Conservation (phyloP, 2,113 vertebrate species). For the Aplodontia rufa region DNA sequence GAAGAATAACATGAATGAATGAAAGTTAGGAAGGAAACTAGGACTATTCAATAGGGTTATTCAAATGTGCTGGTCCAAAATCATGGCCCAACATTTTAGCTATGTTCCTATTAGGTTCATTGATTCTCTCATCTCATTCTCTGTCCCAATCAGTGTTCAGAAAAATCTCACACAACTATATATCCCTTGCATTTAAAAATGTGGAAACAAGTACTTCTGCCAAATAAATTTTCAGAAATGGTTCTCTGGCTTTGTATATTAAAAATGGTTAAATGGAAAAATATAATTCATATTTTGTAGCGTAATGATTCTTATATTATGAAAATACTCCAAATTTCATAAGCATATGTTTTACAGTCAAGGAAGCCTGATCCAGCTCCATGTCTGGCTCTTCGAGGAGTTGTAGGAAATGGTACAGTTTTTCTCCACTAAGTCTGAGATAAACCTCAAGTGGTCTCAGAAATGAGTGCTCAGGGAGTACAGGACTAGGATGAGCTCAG, state of each 20-base stretch:
- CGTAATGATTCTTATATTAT: background rate
- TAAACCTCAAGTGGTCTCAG: slow-evolving; percentile 93
- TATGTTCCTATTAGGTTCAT: background rate
- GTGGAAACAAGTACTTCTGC: background rate
- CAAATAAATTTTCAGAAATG: background rate
- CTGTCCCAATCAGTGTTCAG: background rate
- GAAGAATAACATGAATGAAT: background rate
- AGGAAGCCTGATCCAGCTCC: slow-evolving; percentile 84
- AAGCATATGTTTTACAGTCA: too few relatives aligned
- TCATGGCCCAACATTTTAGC: too few relatives aligned
- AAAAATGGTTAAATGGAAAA: background rate
- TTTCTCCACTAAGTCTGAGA: slow-evolving; percentile 90
- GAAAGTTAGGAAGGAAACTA: background rate
- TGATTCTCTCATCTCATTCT: background rate
- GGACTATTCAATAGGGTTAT: background rate
- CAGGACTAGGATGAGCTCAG: background rate
- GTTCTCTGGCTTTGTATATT: background rate
- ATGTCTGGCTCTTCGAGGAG: slow-evolving; percentile 83
- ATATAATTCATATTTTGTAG: background rate
- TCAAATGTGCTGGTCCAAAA: background rate
- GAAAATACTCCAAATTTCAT: too few relatives aligned
- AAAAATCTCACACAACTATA: background rate
- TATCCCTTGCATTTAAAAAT: background rate
- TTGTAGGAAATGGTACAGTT: slow-evolving; percentile 91
- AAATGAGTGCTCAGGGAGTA: slow-evolving; percentile 83